A percentile compares a stretch with the other conserved stretches of the same genome.
phyloP scores from a whole-genome alignment of 2,888 invertebrate genomes.

The Polydrusus cervinus region DNA sequence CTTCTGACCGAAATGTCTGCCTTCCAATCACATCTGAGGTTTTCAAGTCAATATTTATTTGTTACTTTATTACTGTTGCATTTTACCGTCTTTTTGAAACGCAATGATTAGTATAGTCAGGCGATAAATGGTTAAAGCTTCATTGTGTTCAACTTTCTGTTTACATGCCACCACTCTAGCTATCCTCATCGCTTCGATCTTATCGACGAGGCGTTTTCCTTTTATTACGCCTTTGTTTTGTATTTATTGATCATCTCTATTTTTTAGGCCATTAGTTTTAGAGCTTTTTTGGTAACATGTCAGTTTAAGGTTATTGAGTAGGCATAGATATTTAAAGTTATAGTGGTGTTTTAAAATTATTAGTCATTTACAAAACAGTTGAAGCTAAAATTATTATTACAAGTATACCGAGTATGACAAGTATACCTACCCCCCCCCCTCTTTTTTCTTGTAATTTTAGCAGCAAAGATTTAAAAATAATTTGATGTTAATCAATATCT shows the following conservation, averaged over 20 bases:
- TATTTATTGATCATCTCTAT: slow-evolving; percentile 14
- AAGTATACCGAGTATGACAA: too few species aligned
- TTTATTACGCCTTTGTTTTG: slow-evolving; percentile 20
- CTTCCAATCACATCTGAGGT: slow-evolving; percentile 71
- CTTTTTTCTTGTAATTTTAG: too few species aligned
- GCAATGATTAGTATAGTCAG: slow-evolving; percentile 67
- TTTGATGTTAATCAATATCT: too few species aligned
- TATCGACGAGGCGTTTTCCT: slow-evolving; percentile 22
- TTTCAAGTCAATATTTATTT: slow-evolving; percentile 72
- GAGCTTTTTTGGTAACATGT: background rate
- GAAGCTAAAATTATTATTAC: too few species aligned
- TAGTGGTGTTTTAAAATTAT: background rate
- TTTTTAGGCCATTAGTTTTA: background rate
- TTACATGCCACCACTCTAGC: slow-evolving; percentile 61
- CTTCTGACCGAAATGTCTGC: slow-evolving; percentile 63
- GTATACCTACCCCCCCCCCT: too few species aligned
- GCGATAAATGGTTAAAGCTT: slow-evolving; percentile 67
- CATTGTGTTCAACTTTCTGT: slow-evolving; percentile 63
- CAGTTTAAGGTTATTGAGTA: background rate
- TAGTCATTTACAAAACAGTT: background rate
- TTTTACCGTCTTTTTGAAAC: slow-evolving; percentile 64
- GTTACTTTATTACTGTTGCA: slow-evolving; percentile 67
- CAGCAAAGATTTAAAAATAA: too few species aligned
- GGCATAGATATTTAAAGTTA: background rate
- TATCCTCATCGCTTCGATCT: slow-evolving; percentile 19